Conservation (phyloP, 2,113 vertebrate species). For the Microcebus jonahi region DNA sequence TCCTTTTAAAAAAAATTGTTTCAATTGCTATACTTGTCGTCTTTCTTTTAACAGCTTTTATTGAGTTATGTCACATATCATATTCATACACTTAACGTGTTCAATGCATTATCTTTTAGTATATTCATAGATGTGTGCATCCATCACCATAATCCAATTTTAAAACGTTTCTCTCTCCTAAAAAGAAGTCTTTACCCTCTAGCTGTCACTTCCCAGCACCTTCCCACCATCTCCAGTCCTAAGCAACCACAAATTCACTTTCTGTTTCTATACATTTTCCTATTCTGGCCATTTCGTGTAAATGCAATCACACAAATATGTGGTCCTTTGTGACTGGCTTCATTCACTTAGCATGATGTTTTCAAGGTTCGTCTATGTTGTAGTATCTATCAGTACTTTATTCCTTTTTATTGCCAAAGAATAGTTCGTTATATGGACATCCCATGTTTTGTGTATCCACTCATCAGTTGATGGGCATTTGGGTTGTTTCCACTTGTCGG, state of each 20-base stretch:
- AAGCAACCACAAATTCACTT: neutral
- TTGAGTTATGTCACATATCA: neutral
- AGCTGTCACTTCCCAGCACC: neutral
- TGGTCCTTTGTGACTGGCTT: neutral
- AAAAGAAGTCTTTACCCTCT: neutral
- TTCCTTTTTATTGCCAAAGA: neutral
- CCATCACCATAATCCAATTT: neutral
- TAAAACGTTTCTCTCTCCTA: neutral
- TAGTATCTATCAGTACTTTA: neutral
- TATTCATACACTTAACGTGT: neutral
- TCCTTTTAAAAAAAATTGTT: neutral
- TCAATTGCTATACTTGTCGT: neutral
- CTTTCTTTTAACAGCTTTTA: neutral
- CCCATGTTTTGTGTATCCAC: neutral
- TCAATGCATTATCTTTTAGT: neutral
- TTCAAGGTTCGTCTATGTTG: neutral
- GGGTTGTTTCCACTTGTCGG: neutral
- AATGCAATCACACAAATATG: neutral
- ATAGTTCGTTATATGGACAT: neutral
- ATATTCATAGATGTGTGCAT: neutral
- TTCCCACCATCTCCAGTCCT: too few relatives aligned
- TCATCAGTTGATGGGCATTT: neutral
- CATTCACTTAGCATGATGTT: neutral
- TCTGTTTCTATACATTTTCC: neutral
- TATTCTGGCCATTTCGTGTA: neutral